Percentiles rank a stretch among this genome's conserved stretches.
phyloP scores from a whole-genome alignment of 2,888 invertebrate genomes.

The Ligdia adustata region DNA sequence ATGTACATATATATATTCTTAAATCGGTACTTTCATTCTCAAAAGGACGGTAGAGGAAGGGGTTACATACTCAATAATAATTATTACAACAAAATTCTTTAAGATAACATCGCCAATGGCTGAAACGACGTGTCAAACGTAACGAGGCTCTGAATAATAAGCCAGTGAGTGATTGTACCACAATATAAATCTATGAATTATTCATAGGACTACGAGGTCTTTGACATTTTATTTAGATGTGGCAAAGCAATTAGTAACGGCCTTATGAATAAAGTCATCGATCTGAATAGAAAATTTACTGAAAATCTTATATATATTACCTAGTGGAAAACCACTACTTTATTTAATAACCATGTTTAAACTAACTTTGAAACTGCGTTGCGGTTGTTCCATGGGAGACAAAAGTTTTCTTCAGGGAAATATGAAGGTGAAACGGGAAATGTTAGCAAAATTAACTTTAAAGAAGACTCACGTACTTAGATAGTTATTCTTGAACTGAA shows the following conservation, averaged over 20 bases:
- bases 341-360: too few species aligned
- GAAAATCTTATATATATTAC: neutral
- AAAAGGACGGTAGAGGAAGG: too few species aligned
- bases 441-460: constrained; percentile 1
- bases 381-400: neutral
- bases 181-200: constrained; percentile 9
- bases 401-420: neutral
- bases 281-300: neutral
- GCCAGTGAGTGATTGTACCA: constrained; percentile 7
- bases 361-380: neutral
- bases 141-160: too few species aligned
- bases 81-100: too few species aligned
- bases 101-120: constrained; percentile 1
- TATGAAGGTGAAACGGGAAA: neutral
- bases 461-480: neutral
- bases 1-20: too few species aligned
- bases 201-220: constrained; percentile 10
- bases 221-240: constrained; percentile 20
- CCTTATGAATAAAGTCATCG: neutral
- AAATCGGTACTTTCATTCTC: too few species aligned
- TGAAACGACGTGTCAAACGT: neutral
- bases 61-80: too few species aligned
- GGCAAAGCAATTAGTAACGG: constrained; percentile 6
- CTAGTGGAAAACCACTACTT: too few species aligned
- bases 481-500: neutral